A percentile compares a stretch with the other conserved stretches of the same genome.
phyloP scores from a whole-genome alignment of 2,888 invertebrate genomes.

The Chrysina gloriosa region DNA sequence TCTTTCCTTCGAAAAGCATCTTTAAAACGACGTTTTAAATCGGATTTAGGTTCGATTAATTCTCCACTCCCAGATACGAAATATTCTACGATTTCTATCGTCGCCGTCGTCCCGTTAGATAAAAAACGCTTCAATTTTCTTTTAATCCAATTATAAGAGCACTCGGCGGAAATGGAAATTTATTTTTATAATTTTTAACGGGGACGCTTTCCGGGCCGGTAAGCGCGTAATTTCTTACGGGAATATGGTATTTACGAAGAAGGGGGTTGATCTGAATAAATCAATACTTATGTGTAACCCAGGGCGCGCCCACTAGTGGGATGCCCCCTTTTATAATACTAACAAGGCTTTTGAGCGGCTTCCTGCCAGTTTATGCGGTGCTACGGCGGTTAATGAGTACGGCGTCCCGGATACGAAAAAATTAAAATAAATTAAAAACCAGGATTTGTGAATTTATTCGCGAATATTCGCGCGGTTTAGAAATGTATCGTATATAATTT shows the following conservation, averaged over 20 bases:
- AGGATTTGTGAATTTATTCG: neutral
- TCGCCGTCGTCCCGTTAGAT: too few relatives aligned
- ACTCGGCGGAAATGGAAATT: neutral
- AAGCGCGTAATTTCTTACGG: constrained; percentile 26
- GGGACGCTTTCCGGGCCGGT: too few relatives aligned
- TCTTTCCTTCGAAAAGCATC: too few relatives aligned
- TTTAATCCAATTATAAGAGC: neutral
- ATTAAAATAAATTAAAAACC: neutral
- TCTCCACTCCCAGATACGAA: too few relatives aligned
- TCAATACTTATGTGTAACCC: constrained; percentile 41
- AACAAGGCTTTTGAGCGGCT: constrained; percentile 26
- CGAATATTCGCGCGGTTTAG: too few relatives aligned
- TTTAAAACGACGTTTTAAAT: too few relatives aligned
- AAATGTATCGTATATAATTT: too few relatives aligned
- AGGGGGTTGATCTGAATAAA: constrained; percentile 41
- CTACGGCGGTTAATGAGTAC: neutral
- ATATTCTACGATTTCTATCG: neutral
- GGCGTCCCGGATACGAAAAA: neutral
- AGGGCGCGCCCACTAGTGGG: constrained; percentile 42
- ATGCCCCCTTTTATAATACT: constrained; percentile 39
- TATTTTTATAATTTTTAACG: neutral
- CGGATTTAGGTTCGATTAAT: too few relatives aligned
- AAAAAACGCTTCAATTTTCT: neutral
- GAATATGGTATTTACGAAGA: constrained; percentile 38
- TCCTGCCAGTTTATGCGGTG: neutral